These are phyloP conservation scores for Drosophila repletoides DNA, from an alignment of 1,140 invertebrate species.

Conservation along the genomic window DNA sequence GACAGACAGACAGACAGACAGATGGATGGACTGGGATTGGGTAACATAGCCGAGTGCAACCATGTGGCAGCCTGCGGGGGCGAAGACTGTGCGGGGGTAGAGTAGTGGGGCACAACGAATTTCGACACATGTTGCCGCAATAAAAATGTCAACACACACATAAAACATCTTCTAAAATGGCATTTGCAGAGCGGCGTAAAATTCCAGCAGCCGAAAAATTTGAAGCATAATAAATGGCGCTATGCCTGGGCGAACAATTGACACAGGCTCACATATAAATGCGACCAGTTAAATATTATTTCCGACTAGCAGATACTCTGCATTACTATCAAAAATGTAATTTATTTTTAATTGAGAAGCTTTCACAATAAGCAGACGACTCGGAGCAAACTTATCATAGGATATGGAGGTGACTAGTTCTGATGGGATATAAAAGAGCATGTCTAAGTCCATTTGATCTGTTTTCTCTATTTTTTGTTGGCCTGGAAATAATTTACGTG, in stretches of 20 bases:
- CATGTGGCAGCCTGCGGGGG: background rate
- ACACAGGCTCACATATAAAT: conserved; percentile 15
- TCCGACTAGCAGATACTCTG: no score
- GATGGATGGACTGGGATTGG: conserved; percentile 1
- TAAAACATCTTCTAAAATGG: conserved; percentile 81
- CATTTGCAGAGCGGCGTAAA: conserved; percentile 61
- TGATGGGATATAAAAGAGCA: no score
- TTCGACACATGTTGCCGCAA: conserved; percentile 79
- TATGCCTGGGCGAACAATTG: conserved; percentile 42
- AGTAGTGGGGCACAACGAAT: conserved; percentile 21
- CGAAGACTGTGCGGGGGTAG: background rate
- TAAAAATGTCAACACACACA: conserved; percentile 80
- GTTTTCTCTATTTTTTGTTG: no score
- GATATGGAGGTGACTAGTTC: no score
- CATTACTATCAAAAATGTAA: no score
- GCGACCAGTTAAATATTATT: no score
- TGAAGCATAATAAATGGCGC: conserved; percentile 77
- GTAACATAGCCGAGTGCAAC: conserved; percentile 10
- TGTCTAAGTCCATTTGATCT: no score
- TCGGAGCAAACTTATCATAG: no score
- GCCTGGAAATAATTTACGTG: no score
- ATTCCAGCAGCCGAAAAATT: conserved; percentile 66
- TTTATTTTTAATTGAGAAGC: no score
- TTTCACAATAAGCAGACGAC: no score
- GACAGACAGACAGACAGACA: conserved; percentile 11